Percentiles rank a stretch among this genome's conserved stretches.
Evolutionary conservation across 2,888 invertebrate genomes (phyloP).

Genomic region (Microctonus brassicae): DNA sequence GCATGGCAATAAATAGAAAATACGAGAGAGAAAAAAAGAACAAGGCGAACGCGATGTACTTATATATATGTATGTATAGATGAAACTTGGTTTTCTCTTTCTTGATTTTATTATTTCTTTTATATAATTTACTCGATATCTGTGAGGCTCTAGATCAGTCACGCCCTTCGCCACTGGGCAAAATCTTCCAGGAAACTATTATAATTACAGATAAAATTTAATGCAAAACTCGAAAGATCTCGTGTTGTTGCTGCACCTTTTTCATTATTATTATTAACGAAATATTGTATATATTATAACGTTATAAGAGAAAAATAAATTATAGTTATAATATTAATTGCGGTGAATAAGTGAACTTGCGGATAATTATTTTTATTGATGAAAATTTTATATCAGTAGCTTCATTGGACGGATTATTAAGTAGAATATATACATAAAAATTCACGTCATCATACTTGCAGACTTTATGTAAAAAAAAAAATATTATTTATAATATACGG

Average conservation of each 20-base stretch:
- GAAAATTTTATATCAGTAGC: too few species aligned
- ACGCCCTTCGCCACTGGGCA: conserved; percentile 53
- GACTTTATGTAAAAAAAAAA: neutral
- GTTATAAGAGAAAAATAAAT: neutral
- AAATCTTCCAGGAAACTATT: conserved; percentile 53
- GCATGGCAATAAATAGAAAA: conserved; percentile 38
- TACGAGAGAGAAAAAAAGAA: too few species aligned
- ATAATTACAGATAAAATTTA: conserved; percentile 42
- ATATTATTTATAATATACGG: neutral
- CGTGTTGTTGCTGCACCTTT: neutral
- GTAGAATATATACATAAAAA: neutral
- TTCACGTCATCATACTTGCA: neutral
- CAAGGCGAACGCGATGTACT: conserved; percentile 38
- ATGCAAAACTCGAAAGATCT: conserved; percentile 51
- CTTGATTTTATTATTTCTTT: neutral
- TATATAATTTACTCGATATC: conserved; percentile 1
- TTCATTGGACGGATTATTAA: too few species aligned
- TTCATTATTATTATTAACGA: neutral
- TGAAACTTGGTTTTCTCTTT: neutral
- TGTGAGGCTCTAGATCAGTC: conserved; percentile 29
- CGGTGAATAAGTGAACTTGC: neutral
- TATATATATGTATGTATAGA: neutral
- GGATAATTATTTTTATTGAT: neutral
- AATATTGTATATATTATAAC: conserved; percentile 1
- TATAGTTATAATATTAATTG: neutral